Evolutionary conservation across 1,140 invertebrate genomes (phyloP).

Genomic region (Sitobion miscanthi): DNA sequence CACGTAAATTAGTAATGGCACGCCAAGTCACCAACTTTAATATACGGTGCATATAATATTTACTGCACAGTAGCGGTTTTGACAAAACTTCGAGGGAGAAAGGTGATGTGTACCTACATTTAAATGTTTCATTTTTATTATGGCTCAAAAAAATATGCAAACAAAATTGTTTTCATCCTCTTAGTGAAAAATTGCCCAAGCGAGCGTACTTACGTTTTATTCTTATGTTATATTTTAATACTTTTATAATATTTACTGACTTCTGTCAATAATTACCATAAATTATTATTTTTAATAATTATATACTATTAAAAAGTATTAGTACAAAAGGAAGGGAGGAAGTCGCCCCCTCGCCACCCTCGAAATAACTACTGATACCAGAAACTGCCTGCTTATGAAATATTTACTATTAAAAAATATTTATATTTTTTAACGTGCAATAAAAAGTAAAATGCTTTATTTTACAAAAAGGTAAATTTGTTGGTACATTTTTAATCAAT

Average conservation of each 20-base stretch:
- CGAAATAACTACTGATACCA: neutral
- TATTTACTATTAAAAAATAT: neutral
- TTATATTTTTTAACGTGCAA: neutral
- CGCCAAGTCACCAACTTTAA: neutral
- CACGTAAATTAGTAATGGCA: neutral
- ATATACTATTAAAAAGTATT: neutral
- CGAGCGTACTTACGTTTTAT: neutral
- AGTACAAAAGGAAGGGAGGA: neutral
- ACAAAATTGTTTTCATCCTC: neutral
- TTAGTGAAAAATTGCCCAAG: neutral
- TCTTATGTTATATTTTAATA: neutral
- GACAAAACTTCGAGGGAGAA: neutral
- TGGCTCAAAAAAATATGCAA: neutral
- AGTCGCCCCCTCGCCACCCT: rapidly evolving
- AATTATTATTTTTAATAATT: neutral
- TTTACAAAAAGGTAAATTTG: neutral
- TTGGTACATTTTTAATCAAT: neutral
- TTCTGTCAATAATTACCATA: neutral
- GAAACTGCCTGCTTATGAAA: neutral
- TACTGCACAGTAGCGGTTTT: too few relatives aligned
- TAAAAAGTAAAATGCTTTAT: neutral
- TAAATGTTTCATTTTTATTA: neutral
- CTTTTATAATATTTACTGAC: neutral
- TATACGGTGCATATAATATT: too few relatives aligned
- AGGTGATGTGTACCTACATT: neutral